These are phyloP conservation scores for Oxyteleia sp. DNA, from an alignment of 2,888 invertebrate species.

Conservation along the genomic window DNA sequence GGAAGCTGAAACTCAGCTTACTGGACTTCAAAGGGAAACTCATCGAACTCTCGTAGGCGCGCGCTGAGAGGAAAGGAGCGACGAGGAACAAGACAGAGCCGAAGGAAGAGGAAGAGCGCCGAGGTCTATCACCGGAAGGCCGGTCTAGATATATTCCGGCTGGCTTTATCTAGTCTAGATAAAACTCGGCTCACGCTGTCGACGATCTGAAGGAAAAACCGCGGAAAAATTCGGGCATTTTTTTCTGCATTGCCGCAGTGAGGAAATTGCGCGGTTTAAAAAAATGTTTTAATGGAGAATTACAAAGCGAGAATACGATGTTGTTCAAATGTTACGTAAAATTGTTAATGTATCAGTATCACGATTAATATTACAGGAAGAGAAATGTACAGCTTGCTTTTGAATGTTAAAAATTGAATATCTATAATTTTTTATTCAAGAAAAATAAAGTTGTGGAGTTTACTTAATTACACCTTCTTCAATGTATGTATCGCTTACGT, in stretches of 20 bases:
- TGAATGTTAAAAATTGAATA: too few species aligned
- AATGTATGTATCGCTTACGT: too few species aligned
- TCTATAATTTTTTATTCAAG: too few species aligned
- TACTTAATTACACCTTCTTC: too few species aligned
- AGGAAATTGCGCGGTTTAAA: too few species aligned
- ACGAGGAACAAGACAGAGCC: constrained; percentile 45
- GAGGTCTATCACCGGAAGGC: constrained; percentile 83
- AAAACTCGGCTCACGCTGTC: constrained; percentile 75
- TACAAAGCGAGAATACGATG: too few species aligned
- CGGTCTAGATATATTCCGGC: constrained; percentile 81
- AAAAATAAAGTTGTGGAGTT: too few species aligned
- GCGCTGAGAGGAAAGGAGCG: constrained; percentile 50
- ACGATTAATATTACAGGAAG: too few species aligned
- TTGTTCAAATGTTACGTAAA: too few species aligned
- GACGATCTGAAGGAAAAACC: constrained; percentile 73
- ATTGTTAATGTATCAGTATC: too few species aligned
- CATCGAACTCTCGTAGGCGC: constrained; percentile 70
- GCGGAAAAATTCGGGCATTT: constrained; percentile 23
- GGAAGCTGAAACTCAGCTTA: constrained; percentile 83
- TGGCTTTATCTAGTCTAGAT: constrained; percentile 78
- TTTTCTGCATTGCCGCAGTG: neutral
- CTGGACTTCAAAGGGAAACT: constrained; percentile 77
- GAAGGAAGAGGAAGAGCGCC: constrained; percentile 68
- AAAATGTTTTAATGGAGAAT: too few species aligned
- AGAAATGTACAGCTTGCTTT: too few species aligned